A percentile compares a stretch with the other conserved stretches of the same genome.
Conservation (phyloP, 2,113 vertebrate genomes). For the Hypocryptadius cinnamomeus region DNA sequence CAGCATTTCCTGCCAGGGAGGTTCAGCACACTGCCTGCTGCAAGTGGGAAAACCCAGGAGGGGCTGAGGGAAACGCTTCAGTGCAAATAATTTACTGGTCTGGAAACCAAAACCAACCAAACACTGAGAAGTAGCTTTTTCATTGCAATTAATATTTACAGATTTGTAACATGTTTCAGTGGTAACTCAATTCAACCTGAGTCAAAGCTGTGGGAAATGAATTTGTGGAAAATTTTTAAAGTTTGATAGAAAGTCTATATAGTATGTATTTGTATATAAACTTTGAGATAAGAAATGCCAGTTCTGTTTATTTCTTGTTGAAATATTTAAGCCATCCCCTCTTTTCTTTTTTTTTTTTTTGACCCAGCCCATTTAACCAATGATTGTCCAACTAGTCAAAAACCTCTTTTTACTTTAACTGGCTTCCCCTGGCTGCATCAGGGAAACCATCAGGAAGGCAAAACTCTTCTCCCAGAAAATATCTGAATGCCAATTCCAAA, state of each 20-base stretch:
- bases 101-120: not conserved
- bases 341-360: accelerated
- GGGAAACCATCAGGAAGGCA: not conserved
- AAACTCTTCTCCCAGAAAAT: not conserved
- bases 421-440: not conserved
- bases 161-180: not conserved
- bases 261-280: not conserved
- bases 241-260: not conserved
- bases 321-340: not conserved
- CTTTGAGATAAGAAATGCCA: not conserved
- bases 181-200: not conserved
- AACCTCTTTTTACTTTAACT: not conserved
- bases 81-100: not conserved
- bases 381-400: not conserved
- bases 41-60: not conserved
- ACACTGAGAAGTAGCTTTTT: accelerated
- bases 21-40: not conserved
- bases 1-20: not conserved
- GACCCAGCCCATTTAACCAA: not conserved
- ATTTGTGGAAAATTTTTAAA: not conserved
- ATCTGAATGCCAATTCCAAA: not conserved
- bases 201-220: not conserved
- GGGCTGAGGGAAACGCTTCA: not conserved
- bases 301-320: not conserved
- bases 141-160: not conserved